phyloP scores from a whole-genome alignment of 2,888 invertebrate genomes.

The Cantharis lateralis region DNA sequence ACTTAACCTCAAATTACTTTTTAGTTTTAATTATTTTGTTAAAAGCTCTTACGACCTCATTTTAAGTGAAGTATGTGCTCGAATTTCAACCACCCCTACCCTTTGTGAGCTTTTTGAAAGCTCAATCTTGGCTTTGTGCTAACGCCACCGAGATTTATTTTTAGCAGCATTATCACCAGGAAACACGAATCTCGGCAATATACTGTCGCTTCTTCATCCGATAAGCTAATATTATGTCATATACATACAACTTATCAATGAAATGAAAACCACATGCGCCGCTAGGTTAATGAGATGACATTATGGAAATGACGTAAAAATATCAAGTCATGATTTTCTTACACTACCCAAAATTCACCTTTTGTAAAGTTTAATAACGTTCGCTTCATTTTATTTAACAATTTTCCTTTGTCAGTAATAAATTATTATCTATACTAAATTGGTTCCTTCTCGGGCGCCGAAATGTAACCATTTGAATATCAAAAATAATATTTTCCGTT shows the following conservation, averaged over 20 bases:
- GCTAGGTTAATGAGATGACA: slow-evolving; percentile 7
- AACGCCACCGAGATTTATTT: slow-evolving; percentile 8
- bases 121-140: background rate
- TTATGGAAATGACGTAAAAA: slow-evolving; percentile 13
- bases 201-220: slow-evolving; percentile 11
- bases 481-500: background rate
- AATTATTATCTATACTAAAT: background rate
- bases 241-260: slow-evolving; percentile 14
- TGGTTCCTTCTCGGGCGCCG: background rate
- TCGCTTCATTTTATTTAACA: background rate
- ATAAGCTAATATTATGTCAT: slow-evolving; percentile 15
- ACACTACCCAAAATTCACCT: background rate
- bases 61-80: background rate
- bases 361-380: background rate
- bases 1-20: background rate
- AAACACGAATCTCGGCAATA: slow-evolving; percentile 12
- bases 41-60: background rate
- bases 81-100: background rate
- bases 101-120: background rate
- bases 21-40: background rate
- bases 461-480: background rate
- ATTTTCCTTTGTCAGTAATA: background rate
- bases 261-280: slow-evolving; percentile 5
- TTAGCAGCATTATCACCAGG: slow-evolving; percentile 14
- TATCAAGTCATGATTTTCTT: background rate